Conservation (phyloP, 2,113 vertebrate genomes). For the Zeus faber region DNA sequence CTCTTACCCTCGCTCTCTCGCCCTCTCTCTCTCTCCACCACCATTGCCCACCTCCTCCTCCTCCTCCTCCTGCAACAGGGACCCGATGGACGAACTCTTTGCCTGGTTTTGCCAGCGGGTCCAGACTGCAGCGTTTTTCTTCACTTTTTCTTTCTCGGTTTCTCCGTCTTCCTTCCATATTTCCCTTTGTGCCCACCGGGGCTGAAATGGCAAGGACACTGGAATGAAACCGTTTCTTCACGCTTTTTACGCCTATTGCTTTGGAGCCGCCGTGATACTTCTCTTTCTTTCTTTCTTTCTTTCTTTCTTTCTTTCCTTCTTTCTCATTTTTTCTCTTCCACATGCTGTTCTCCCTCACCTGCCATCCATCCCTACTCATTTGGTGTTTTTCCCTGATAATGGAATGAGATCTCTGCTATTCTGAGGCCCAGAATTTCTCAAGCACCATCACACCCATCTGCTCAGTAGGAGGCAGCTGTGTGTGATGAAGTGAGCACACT, state of each 20-base stretch:
- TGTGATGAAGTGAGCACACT: no score
- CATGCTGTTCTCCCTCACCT: no score
- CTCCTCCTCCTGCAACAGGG: constrained; percentile 20
- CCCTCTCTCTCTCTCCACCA: constrained; percentile 9
- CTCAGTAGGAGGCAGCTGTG: no score
- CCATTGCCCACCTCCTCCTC: constrained; percentile 7
- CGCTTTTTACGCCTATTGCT: constrained; percentile 39
- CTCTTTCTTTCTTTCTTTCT: constrained; percentile 47
- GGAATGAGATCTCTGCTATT: no score
- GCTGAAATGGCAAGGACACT: constrained; percentile 68
- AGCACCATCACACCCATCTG: no score
- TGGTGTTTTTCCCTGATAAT: no score
- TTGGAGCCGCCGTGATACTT: constrained; percentile 36
- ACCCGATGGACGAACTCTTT: constrained; percentile 48
- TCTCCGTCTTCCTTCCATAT: constrained; percentile 32
- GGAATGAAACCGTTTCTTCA: constrained; percentile 53
- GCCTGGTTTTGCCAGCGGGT: constrained; percentile 53
- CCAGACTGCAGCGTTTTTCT: constrained; percentile 66
- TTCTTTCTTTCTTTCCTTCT: constrained; percentile 20
- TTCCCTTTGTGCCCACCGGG: constrained; percentile 66
- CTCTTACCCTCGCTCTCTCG: neutral
- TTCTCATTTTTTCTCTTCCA: neutral
- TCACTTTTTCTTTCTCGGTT: constrained; percentile 58
- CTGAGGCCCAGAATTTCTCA: no score
- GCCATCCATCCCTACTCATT: no score